Base-by-base conservation (phyloP, 2,888 invertebrate genomes). In the Ectemnius continuus region DNA sequence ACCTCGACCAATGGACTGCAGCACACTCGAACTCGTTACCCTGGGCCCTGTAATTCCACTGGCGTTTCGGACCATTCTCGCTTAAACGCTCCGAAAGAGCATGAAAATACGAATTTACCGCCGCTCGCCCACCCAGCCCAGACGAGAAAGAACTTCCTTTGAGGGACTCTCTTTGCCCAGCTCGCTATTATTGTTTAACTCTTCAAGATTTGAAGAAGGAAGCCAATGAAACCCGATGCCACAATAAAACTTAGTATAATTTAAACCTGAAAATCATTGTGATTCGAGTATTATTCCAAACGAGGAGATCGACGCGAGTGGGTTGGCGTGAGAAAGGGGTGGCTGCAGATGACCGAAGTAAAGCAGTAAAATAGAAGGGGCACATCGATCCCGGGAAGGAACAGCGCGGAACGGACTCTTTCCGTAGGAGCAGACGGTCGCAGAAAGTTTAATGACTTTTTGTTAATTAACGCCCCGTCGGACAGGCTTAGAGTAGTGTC, bases 371-470 rank as follows among this genome's bases (percentile, higher is more conserved):
- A 76, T 68, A 75, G 81, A 78, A 63, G 48, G 62, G 57, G 61
- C 65, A 75, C 82, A 82, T 81, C 82, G 79, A 82, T 78, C 80
- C 76, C 64, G 70, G 36, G 77, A 68, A 66, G 71, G 77, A 79
- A 75, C 73, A 74, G 79, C 67, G 78, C 73, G 67, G 71, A 58
- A 61, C 72, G 66, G 80, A 36, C 84, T 85, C 85, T 86, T 86
- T 84, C 83, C 84, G 84, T 82, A 11, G 36, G 6, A 36, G 36
- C 84, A 81, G 84, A 81, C 83, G 82, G 78, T 85, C 87, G 88
- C 85, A 84, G 87, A 89, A 90, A 90, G 89, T 90, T 90, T 89
- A 90, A 90, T 89, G 90, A 90, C 90, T 89, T 90, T 90, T 90
- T 90, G 89, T 90, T 90, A 90, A 90, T 90, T 90, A 90, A 90